Evolutionary conservation across 92 coral and sea anemone genomes (phyloP), one percentile per base, ranked within the genome.

Genomic region (Porites evermanni): DNA sequence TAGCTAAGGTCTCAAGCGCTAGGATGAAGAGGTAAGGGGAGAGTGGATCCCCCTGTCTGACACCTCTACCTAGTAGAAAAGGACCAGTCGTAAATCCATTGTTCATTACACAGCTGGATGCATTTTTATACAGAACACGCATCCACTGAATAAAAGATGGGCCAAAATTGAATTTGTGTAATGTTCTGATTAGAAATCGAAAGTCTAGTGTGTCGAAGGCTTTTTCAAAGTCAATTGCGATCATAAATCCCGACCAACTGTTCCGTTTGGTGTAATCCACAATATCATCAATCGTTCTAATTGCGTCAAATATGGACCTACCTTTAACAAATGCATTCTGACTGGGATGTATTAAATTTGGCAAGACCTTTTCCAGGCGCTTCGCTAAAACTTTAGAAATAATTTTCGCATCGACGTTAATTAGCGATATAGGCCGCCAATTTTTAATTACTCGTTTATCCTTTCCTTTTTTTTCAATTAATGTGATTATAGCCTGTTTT

Each of bases 11-110:
- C 68, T 91, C 91, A 32, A 89, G 58, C 4, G 73, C 80, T 32
- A 87, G 10, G 3, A 77, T 91, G 53, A 91, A 91, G 18, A 87
- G 51, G 69, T 81, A 88, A 53, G 89, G 84, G 24, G 89, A 82
- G 38, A 91, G 80, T 23, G 94, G 94, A 58, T 91, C 92, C 12
- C 94, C 89, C 79, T 91, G 92, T 52, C 92, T 77, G 60, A 88
- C 86, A 10, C 91, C 91, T 61, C 84, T 86, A 14, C 72, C 74
- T 64, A 79, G 53, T 7, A 69, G 10, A 58, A 86, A 90, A 23
- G 52, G 66, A 16, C 80, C 87, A n/a, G 91, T 80, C 29, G 87
- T 83, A n/a, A 70, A 69, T 12, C 89, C 90, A 79, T 65, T 63
- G 13, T 79, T 79, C 74, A 79, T 65, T 79, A 79, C 84, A 44